Base-by-base conservation (phyloP, 2,888 invertebrate genomes). In the Ennomos erosarius region DNA sequence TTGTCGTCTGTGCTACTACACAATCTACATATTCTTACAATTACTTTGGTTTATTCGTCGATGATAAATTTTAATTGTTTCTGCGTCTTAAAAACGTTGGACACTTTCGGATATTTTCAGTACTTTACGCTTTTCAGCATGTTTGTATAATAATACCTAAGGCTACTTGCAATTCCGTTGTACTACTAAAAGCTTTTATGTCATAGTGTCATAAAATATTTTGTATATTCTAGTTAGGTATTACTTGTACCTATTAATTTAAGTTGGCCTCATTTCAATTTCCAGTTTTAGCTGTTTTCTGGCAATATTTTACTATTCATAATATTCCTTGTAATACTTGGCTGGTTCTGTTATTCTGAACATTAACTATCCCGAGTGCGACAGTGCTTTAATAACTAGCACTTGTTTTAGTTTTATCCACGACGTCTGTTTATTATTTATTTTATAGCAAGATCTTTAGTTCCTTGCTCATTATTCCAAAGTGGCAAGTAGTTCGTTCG, bases 261-360 rank as follows among this genome's bases (percentile, higher is more conserved):
- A 38, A 38, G 11, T 38, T 11, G n/a, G 11, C 8, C 9, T n/a
- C 10, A 43, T 26, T 26, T 43, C 6, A 10, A 10, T 16, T 36
- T 46, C 36, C 34, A 39, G 36, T 10, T 35, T 38, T 11, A 47
- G 0, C 35, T 16, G 46, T 48, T 56, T 51, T 47, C 55, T 53
- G 53, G 39, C 37, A 59, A 50, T 54, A 39, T 54, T 26, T 6
- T 26, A 26, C 3, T 26, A 26, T 26, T 26, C 26, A 0, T 26
- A 26, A 26, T 46, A n/a, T 39, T 61, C 38, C 39, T 46, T 54
- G 49, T 54, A 43, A 44, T 16, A 45, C 10, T 45, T 54, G 40
- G 37, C 59, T 42, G 12, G 10, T 13, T 35, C 3, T 5, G 16
- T 36, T 46, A 46, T 46, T 36, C 13, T 46, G 1, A 8, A 26